Evolutionary conservation across 2,113 vertebrate species (phyloP), one percentile per base, ranked within the genome.

Genomic region (Paramisgurnus dabryanus): DNA sequence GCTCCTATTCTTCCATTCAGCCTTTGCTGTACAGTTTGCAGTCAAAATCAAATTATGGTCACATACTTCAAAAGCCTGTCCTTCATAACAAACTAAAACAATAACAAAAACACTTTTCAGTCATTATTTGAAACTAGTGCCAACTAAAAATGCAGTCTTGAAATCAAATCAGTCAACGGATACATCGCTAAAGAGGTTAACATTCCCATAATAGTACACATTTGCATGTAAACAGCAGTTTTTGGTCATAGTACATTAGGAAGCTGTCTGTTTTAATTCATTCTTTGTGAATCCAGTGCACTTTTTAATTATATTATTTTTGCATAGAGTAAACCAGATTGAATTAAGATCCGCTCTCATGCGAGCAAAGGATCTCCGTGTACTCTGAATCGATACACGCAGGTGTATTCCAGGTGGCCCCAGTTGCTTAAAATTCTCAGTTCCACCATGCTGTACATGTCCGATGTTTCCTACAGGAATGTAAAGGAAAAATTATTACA

Each of bases 311-410:
- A n/a, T 3, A 8, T 47, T 58, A n/a, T 6, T 58, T 58, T 68
- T 74, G 71, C 71, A 61, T 74, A 47, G 41, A 41, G 57, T 27
- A 47, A 47, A 18, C 39, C 50, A 45, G 40, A 73, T 43, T 18
- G 1, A 47, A 47, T 13, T 57, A 13, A 6, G 60, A 57, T 17
- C 1, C 7, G 18, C 3, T 78, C n/a, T 58, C 67, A 70, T 40
- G 39, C 3, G n/a, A 45, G 7, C 15, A 9, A 12, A 3, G 76
- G 64, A 68, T 92, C 91, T 55, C 98, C 97, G 0, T 99, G 97
- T 50, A 98, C 96, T 0, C 97, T 91, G 93, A 99, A 99, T 77
- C 97, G 97, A 88, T 99, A 99, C 84, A 99, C 91, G 82, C 98
- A 99, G 6, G 98, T 99, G 69, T 99, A 99, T 13, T 98, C 95